These are phyloP conservation scores for Chrosomus eos DNA, from an alignment of 2,797 vertebrate species.

Conservation along the genomic window DNA sequence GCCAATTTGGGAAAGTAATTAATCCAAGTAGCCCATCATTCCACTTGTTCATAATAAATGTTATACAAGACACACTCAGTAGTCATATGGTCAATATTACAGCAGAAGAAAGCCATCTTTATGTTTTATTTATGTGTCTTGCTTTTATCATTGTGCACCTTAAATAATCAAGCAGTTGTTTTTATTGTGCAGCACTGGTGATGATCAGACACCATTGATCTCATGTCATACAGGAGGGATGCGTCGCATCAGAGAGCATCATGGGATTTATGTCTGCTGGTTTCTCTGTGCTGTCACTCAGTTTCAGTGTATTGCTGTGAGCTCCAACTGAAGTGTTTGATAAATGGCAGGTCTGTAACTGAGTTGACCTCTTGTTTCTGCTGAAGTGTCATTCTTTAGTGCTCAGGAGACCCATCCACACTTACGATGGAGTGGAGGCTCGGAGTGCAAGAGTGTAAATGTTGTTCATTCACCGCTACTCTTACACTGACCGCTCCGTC, in stretches of 20 bases:
- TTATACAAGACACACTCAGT: not conserved
- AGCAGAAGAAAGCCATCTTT: conserved; percentile 53
- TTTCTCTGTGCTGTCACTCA: conserved; percentile 45
- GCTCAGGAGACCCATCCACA: conserved; percentile 46
- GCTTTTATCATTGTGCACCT: not conserved
- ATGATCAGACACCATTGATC: conserved; percentile 11
- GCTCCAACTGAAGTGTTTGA: conserved; percentile 51
- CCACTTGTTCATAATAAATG: not conserved
- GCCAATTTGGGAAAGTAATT: not conserved
- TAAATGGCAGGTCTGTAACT: conserved; percentile 56
- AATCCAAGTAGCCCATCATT: not conserved
- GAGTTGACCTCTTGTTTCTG: conserved; percentile 55
- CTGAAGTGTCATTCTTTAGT: conserved; percentile 58
- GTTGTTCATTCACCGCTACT: conserved; percentile 24
- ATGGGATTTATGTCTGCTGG: conserved; percentile 20
- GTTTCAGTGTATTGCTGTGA: conserved; percentile 20
- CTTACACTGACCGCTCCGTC: not conserved
- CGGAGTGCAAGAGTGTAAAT: conserved; percentile 44
- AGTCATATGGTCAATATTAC: conserved; percentile 30
- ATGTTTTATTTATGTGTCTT: not conserved
- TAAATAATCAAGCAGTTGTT: conserved; percentile 22
- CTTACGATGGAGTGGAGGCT: conserved; percentile 44
- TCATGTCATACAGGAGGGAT: not conserved
- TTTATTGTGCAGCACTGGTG: not conserved
- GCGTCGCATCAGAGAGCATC: conserved; percentile 30